Conservation (phyloP, 2,797 vertebrate species). For the Lophotriccus pileatus region DNA sequence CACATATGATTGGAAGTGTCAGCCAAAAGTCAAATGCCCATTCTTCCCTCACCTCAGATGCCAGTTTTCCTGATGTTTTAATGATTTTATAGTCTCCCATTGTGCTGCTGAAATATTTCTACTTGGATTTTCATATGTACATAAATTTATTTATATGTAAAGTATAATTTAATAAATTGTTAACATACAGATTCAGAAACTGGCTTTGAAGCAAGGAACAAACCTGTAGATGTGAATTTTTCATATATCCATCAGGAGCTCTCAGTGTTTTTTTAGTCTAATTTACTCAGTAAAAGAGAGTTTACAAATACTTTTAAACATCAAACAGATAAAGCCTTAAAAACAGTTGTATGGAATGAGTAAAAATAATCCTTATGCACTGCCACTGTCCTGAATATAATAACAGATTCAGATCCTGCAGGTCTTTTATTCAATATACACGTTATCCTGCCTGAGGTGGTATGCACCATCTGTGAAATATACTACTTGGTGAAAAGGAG, state of each 20-base stretch:
- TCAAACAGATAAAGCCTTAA: not conserved
- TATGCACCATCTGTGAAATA: not conserved
- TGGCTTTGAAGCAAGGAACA: not conserved
- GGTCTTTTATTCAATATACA: not conserved
- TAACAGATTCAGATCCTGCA: not conserved
- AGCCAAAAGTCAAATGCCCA: conserved; percentile 56
- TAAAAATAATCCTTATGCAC: not conserved
- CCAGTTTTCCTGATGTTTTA: not conserved
- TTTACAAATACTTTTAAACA: not conserved
- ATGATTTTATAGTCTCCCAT: not conserved
- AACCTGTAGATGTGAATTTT: not conserved
- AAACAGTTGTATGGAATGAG: not conserved
- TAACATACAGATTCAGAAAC: not conserved
- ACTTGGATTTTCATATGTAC: not conserved
- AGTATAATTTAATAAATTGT: not conserved
- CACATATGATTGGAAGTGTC: conserved; percentile 40
- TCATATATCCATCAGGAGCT: not conserved
- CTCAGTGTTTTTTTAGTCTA: not conserved
- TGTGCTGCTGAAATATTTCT: not conserved
- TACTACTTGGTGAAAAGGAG: not conserved
- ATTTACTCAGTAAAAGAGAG: not conserved
- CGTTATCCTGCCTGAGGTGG: not conserved
- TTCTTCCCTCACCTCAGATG: not conserved
- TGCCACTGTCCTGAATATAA: not conserved
- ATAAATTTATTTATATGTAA: not conserved